Evolutionary conservation across 2,113 vertebrate species (phyloP), one percentile per base, ranked within the genome.

Genomic region (Illadopsis cleaveri): DNA sequence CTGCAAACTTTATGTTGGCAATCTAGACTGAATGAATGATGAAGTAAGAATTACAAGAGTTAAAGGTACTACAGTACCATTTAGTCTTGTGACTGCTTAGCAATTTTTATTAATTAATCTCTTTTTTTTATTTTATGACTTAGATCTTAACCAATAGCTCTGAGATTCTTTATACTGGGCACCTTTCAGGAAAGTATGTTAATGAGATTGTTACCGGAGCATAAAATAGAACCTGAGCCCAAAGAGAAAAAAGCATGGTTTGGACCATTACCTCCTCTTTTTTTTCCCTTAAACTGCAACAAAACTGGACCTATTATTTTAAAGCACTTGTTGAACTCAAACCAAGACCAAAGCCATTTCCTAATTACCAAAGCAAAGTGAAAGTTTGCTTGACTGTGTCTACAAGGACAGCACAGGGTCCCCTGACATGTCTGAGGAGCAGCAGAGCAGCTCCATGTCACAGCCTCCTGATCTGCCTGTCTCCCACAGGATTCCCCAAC

Each of bases 371-470:
- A 28, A 68, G n/a, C 27, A 14, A 51, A 79, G 33, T 48, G 40
- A n/a, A 57, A 62, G 25, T 82, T 71, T 89, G 31, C 21, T 62
- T 77, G 33, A 13, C 33, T 40, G 7, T 58, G 56, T 75, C 24
- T 84, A 58, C 44, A 56, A 79, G 90, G 33, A 86, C 44, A 89
- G 78, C 81, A 40, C 76, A 57, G 80, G 37, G 24, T 71, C 54
- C 6, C 13, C n/a, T 82, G 51, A 19, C 3, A 12, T 5, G 35
- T 20, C 12, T 0, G 0, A 42, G 40, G 27, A 75, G 38, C 30
- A 58, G 85, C 56, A 44, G 57, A 85, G 89, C 58, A 61, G 71
- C 37, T 72, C 71, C 11, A 2, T n/a, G 31, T 30, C 86, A 47
- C 53, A 60, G 40, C 44, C 44, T 88, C 5, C 65, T 70, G 20